A percentile compares a stretch with the other conserved stretches of the same genome.
Evolutionary conservation across 2,797 vertebrate species (phyloP).

Genomic region (Falco rusticolus): DNA sequence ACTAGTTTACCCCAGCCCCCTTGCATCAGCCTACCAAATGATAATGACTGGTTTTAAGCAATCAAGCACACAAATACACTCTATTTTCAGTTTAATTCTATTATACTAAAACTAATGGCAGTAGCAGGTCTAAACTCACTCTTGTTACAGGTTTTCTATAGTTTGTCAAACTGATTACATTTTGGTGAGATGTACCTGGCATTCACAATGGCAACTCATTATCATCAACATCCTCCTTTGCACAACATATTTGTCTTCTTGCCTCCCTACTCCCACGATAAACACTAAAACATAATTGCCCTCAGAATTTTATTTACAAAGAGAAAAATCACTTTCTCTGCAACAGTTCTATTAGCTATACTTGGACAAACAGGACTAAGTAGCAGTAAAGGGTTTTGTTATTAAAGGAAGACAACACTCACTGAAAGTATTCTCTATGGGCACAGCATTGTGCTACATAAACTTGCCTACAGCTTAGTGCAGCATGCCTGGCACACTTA

Average conservation of each 20-base stretch:
- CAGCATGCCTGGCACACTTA: accelerated
- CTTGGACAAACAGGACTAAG: not conserved
- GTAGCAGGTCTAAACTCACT: not conserved
- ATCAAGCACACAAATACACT: not conserved
- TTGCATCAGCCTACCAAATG: constrained; percentile 13
- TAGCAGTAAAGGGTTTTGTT: not conserved
- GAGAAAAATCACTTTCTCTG: not conserved
- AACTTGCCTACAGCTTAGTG: not conserved
- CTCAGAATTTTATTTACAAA: not conserved
- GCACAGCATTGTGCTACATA: not conserved
- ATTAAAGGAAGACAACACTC: not conserved
- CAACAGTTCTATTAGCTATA: not conserved
- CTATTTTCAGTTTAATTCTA: constrained; percentile 31
- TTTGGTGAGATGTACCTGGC: not conserved
- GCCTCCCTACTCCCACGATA: not conserved
- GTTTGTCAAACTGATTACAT: not conserved
- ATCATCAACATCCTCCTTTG: not conserved
- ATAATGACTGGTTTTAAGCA: constrained; percentile 4
- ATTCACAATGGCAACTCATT: not conserved
- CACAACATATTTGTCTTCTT: not conserved
- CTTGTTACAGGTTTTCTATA: not conserved
- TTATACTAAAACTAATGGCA: constrained; percentile 16
- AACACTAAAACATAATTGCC: not conserved
- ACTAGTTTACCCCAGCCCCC: not conserved
- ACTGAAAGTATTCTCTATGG: not conserved